Conservation (phyloP, 2,113 vertebrate genomes). For the Accipiter virgatus region DNA sequence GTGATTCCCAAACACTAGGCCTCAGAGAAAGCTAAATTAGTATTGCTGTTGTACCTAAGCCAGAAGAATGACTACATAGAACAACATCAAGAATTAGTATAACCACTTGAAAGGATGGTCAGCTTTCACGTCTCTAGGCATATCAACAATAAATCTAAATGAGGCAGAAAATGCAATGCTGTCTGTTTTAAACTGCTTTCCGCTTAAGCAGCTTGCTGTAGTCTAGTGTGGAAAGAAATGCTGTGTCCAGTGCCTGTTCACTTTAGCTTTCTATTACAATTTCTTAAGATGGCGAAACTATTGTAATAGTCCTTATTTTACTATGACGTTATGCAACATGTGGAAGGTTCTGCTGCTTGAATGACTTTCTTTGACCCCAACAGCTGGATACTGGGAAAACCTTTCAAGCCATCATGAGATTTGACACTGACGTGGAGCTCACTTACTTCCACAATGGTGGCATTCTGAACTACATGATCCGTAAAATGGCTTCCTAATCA, state of each 20-base stretch:
- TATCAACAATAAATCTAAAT: not conserved
- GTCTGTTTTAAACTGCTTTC: not conserved
- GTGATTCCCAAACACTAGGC: not conserved
- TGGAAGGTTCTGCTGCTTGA: not conserved
- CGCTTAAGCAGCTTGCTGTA: not conserved
- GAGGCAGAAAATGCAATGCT: not conserved
- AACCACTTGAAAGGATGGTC: not conserved
- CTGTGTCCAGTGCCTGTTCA: not conserved
- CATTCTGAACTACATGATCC: conserved; percentile 99
- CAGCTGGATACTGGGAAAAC: conserved; percentile 89
- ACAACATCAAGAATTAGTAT: not conserved
- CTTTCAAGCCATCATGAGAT: conserved; percentile 88
- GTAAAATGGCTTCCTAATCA: conserved; percentile 83
- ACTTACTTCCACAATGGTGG: conserved; percentile 90
- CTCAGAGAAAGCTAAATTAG: not conserved
- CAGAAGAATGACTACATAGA: not conserved
- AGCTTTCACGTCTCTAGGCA: not conserved
- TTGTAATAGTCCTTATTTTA: not conserved
- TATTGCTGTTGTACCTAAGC: not conserved
- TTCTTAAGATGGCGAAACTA: not conserved
- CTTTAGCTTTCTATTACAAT: not conserved
- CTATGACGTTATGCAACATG: not conserved
- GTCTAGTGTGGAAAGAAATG: not conserved
- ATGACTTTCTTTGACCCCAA: not conserved
- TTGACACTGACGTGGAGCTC: conserved; percentile 96